These are phyloP conservation scores for Lycaena phlaeas DNA, from an alignment of 2,888 invertebrate genomes.

Conservation along the genomic window DNA sequence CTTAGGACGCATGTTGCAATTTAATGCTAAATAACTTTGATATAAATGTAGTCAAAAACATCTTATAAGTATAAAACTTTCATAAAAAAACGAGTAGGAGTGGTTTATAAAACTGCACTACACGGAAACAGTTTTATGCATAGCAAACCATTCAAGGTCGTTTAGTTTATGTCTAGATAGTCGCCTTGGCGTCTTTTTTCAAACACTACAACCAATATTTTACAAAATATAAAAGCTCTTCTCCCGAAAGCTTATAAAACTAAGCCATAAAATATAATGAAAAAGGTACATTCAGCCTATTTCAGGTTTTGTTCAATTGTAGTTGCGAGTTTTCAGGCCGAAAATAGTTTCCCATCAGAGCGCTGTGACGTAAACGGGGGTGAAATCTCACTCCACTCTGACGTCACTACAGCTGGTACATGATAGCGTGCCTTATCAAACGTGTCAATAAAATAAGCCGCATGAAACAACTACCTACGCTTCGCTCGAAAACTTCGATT, in stretches of 20 bases:
- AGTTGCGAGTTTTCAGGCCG: conserved; percentile 9
- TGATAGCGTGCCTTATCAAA: conserved; percentile 36
- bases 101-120: conserved; percentile 3
- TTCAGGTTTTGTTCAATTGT: conserved; percentile 2
- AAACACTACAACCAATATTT: background rate
- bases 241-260: background rate
- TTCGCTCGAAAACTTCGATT: background rate
- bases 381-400: conserved; percentile 32
- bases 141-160: conserved; percentile 8
- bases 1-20: no score
- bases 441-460: conserved; percentile 17
- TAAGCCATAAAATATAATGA: background rate
- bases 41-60: background rate
- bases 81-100: conserved; percentile 4
- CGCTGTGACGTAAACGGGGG: conserved; percentile 42
- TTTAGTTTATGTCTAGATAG: conserved; percentile 5
- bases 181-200: conserved; percentile 6
- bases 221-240: background rate
- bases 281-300: background rate
- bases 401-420: conserved; percentile 52
- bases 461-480: conserved; percentile 2
- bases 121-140: conserved; percentile 7
- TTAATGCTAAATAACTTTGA: background rate
- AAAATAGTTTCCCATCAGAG: conserved; percentile 21
- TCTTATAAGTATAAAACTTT: background rate